Base-by-base conservation (phyloP, 2,888 invertebrate species). In the Hemithea aestivaria region DNA sequence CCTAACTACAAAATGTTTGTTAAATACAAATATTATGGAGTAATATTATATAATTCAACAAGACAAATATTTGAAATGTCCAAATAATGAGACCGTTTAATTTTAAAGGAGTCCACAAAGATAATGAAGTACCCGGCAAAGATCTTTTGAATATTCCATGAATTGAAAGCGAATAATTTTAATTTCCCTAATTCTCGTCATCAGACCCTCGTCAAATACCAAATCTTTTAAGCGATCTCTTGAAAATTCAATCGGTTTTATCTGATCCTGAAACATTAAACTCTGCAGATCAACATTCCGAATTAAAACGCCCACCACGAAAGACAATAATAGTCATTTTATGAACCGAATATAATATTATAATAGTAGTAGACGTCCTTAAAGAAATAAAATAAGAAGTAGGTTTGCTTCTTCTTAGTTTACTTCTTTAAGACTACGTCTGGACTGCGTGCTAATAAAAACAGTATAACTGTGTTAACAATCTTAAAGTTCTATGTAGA, bases 201-300 rank as follows among this genome's bases (percentile, higher is more conserved):
- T 36, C 35, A 30, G 29, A 43, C 46, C 40, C 44, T 48, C 38
- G 32, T 51, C 42, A 47, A 42, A 43, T 43, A 45, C 25, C 32
- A 33, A 35, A 45, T 48, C 42, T 33, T 20, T 40, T 45, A 43
- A 51, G 29, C 30, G 37, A 34, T 33, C 32, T 38, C 22, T 40
- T 38, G 31, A 34, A 40, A 45, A 45, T 45, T 45, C 40, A 51
- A 46, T 35, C 32, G 45, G 43, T 46, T 40, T 47, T 32, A 52
- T 43, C 41, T 34, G 29, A 33, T 48, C 37, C 24, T 10, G 34
- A 35, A 41, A 38, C 28, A 44, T 51, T 44, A 45, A 11, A 36
- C 36, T 43, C 40, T 41, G 32, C 20, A 32, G 16, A 16, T 16
- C 16, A 16, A 16, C 16, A 16, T 16, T 16, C 5, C 3, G 16